Evolutionary conservation across 2,113 vertebrate species (phyloP).

Genomic region (Catharus fuscescens): DNA sequence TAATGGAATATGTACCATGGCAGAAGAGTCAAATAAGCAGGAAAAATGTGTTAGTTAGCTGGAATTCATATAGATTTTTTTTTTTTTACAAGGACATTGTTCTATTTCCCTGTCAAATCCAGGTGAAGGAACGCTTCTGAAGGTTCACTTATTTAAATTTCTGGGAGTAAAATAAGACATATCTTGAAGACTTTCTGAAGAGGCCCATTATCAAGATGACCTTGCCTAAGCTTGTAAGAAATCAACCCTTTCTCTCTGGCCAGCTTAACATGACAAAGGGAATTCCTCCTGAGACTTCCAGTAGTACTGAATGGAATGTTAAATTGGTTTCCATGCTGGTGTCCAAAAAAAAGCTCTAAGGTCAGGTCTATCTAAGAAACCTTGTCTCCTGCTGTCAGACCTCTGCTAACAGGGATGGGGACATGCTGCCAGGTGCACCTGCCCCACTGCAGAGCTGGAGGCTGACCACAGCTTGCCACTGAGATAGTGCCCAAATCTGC

Average conservation of each 20-base stretch:
- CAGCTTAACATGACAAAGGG: neutral
- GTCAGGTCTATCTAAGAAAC: neutral
- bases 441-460: neutral
- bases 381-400: neutral
- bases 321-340: rapidly evolving
- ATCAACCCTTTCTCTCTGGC: neutral
- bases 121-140: neutral
- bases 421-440: neutral
- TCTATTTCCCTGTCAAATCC: neutral
- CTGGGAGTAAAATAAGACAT: neutral
- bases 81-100: neutral
- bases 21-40: neutral
- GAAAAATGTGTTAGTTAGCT: neutral
- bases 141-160: neutral
- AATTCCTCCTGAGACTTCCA: neutral
- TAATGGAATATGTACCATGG: neutral
- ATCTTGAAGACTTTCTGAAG: neutral
- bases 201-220: neutral
- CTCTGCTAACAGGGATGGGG: neutral
- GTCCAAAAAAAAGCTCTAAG: neutral
- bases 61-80: neutral
- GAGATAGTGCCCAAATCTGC: neutral
- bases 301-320: rapidly evolving
- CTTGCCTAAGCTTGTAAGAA: neutral
- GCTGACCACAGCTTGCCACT: neutral